Evolutionary conservation across 2,888 invertebrate genomes (phyloP).

Genomic region (Callimorpha dominula): DNA sequence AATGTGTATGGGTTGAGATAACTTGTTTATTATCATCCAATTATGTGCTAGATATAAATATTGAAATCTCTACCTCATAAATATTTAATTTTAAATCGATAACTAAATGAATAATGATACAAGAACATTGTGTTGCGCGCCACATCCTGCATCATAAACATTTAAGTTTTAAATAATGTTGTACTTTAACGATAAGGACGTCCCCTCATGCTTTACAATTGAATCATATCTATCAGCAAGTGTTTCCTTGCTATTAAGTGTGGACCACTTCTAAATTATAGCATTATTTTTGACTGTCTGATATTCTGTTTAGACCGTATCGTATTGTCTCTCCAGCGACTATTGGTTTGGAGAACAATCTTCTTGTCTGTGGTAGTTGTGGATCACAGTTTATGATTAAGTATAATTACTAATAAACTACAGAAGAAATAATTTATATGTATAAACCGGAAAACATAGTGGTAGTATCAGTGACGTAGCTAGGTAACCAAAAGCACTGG

Average conservation of each 20-base stretch:
- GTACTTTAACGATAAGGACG: neutral
- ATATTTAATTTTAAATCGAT: no score
- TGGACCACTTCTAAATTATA: neutral
- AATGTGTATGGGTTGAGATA: no score
- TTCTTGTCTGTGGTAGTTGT: neutral
- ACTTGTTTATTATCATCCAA: no score
- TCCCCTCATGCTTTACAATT: conserved; percentile 1
- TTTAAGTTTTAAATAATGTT: neutral
- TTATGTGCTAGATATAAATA: no score
- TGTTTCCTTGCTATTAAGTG: neutral
- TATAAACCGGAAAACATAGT: no score
- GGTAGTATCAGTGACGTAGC: no score
- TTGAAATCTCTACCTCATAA: no score
- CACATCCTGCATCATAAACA: neutral
- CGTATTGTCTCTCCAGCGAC: neutral
- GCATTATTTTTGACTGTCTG: no score
- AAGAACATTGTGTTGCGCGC: neutral
- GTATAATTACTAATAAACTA: neutral
- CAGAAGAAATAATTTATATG: no score
- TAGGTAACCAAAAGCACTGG: no score
- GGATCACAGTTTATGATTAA: neutral
- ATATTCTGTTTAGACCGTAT: neutral
- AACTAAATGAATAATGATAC: no score
- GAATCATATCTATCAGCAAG: neutral
- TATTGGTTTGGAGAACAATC: neutral